These are phyloP conservation scores for Ptychochromis oligacanthus DNA, from an alignment of 2,113 vertebrate species.

Conservation along the genomic window DNA sequence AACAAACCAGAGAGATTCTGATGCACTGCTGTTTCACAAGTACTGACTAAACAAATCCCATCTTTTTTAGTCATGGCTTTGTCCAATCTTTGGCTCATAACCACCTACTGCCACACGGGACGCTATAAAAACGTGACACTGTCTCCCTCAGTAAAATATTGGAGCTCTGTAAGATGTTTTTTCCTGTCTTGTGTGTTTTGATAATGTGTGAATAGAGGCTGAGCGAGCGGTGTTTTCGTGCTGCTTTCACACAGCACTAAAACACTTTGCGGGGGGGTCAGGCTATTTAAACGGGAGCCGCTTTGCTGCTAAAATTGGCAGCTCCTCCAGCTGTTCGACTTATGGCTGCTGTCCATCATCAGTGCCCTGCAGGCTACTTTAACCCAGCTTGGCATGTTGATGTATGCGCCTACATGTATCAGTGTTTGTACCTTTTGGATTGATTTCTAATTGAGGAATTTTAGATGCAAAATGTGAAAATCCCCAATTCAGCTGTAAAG, in stretches of 20 bases:
- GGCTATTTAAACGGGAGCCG: slow-evolving; percentile 38
- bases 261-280: neutral
- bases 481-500: neutral
- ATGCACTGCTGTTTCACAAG: neutral
- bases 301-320: slow-evolving; percentile 67
- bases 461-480: neutral
- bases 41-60: neutral
- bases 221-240: neutral
- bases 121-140: neutral
- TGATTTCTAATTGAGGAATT: neutral
- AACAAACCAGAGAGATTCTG: neutral
- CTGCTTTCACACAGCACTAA: neutral
- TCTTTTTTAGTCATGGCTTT: neutral
- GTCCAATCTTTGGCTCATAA: neutral
- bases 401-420: neutral
- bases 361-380: neutral
- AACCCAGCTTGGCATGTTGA: neutral
- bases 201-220: neutral
- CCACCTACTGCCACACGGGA: neutral
- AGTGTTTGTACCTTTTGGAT: neutral
- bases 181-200: neutral
- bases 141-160: neutral
- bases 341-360: slow-evolving; percentile 64
- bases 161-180: neutral
- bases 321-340: slow-evolving; percentile 58